A percentile compares a stretch with the other conserved stretches of the same genome.
Conservation (phyloP, 2,888 invertebrate genomes). For the Aporophyla lueneburgensis region DNA sequence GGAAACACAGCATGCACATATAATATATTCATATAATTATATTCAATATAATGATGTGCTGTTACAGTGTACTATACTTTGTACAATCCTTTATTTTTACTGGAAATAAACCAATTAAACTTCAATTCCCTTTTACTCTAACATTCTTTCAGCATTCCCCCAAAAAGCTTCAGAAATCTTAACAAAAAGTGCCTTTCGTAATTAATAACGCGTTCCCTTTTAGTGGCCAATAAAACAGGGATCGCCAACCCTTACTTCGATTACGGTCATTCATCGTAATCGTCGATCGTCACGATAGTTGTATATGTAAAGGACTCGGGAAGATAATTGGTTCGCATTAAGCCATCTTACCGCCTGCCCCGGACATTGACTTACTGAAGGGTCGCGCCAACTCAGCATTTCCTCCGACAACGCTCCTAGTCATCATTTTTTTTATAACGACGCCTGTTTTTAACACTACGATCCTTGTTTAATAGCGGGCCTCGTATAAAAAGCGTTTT, state of each 20-base stretch:
- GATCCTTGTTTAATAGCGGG: conserved; percentile 61
- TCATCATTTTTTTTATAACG: conserved; percentile 67
- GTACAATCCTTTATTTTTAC: not conserved
- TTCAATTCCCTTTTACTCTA: conserved; percentile 5
- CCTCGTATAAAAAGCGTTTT: conserved; percentile 63
- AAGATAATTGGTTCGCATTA: conserved; percentile 74
- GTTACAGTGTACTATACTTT: not conserved
- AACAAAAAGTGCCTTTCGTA: conserved; percentile 58
- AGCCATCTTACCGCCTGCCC: conserved; percentile 67
- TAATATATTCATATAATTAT: not conserved
- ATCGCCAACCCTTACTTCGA: conserved; percentile 58
- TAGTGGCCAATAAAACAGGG: conserved; percentile 53
- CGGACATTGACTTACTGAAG: conserved; percentile 74
- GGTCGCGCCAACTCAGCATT: conserved; percentile 62
- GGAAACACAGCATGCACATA: not conserved
- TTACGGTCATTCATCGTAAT: conserved; percentile 59
- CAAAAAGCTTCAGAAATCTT: conserved; percentile 18
- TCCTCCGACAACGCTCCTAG: conserved; percentile 54
- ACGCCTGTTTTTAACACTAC: conserved; percentile 62
- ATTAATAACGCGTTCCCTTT: conserved; percentile 64
- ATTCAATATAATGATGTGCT: not conserved
- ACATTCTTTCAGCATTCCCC: not conserved
- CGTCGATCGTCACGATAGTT: conserved; percentile 61
- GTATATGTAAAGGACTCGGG: conserved; percentile 61
- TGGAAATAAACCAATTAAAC: conserved; percentile 1